Percentiles rank a stretch among this genome's conserved stretches.
These are phyloP conservation scores for Gandaritis pyraliata DNA, from an alignment of 2,888 invertebrate species.

Conservation along the genomic window DNA sequence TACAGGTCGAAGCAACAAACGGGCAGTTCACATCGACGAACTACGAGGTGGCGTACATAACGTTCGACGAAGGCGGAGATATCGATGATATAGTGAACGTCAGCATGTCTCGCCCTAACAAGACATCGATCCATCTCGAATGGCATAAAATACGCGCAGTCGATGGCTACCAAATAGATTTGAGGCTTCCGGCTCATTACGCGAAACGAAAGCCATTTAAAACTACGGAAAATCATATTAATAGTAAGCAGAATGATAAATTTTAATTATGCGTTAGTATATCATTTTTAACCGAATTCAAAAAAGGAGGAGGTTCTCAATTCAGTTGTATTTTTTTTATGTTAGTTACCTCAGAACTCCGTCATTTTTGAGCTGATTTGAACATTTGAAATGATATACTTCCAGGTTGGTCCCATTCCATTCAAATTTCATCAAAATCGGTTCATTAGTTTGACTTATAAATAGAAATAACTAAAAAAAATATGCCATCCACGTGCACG, in stretches of 20 bases:
- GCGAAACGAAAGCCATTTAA: slow-evolving; percentile 74
- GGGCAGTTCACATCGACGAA: slow-evolving; percentile 83
- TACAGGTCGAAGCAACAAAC: slow-evolving; percentile 88
- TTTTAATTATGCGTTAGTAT: no score
- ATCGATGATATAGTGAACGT: slow-evolving; percentile 86
- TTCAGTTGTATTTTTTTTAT: no score
- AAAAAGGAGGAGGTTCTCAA: no score
- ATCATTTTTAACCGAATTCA: no score
- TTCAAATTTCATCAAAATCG: no score
- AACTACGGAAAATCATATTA: slow-evolving; percentile 76
- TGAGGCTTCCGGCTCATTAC: slow-evolving; percentile 82
- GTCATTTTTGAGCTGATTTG: no score
- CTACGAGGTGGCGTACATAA: slow-evolving; percentile 84
- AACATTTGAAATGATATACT: no score
- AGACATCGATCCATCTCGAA: slow-evolving; percentile 80
- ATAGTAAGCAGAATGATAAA: slow-evolving; percentile 55
- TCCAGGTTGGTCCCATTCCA: no score
- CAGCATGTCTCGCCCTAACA: slow-evolving; percentile 72
- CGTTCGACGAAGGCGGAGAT: slow-evolving; percentile 87
- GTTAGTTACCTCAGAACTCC: no score
- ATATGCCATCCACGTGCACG: no score
- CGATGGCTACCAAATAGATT: slow-evolving; percentile 84
- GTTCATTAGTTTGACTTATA: no score
- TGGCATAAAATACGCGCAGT: slow-evolving; percentile 86
- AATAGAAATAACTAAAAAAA: no score